Evolutionary conservation across 2,888 invertebrate genomes (phyloP).

Genomic region (Fragum whitleyi): DNA sequence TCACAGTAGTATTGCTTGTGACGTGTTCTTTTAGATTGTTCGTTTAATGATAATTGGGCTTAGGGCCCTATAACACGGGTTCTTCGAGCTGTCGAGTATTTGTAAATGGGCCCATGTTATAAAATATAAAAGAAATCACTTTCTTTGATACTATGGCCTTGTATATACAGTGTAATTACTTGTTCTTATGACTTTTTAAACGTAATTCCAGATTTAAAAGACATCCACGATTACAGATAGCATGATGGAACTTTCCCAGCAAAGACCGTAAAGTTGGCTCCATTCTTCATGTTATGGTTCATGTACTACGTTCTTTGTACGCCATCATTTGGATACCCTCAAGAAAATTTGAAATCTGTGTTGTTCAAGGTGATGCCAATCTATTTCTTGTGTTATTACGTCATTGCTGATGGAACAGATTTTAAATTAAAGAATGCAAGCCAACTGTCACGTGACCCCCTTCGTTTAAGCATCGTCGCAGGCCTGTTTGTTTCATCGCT

Average conservation of each 20-base stretch:
- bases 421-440: constrained; percentile 27
- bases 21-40: too few relatives aligned
- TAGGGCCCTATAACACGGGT: too few relatives aligned
- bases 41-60: too few relatives aligned
- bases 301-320: constrained; percentile 67
- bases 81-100: too few relatives aligned
- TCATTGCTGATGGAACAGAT: constrained; percentile 50
- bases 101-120: too few relatives aligned
- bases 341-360: constrained; percentile 66
- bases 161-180: too few relatives aligned
- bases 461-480: constrained; percentile 55
- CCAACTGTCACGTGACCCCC: constrained; percentile 50
- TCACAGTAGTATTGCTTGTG: too few relatives aligned
- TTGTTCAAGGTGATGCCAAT: constrained; percentile 76
- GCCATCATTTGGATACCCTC: constrained; percentile 68
- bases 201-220: too few relatives aligned
- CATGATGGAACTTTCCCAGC: neutral
- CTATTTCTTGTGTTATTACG: constrained; percentile 67
- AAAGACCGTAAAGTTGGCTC: constrained; percentile 62
- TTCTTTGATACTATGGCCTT: too few relatives aligned
- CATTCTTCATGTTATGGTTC: constrained; percentile 67
- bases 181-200: too few relatives aligned
- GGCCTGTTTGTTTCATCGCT: constrained; percentile 72
- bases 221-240: too few relatives aligned
- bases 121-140: too few relatives aligned